These are phyloP conservation scores for Metalampra italica DNA, from an alignment of 2,888 invertebrate genomes.

Conservation along the genomic window DNA sequence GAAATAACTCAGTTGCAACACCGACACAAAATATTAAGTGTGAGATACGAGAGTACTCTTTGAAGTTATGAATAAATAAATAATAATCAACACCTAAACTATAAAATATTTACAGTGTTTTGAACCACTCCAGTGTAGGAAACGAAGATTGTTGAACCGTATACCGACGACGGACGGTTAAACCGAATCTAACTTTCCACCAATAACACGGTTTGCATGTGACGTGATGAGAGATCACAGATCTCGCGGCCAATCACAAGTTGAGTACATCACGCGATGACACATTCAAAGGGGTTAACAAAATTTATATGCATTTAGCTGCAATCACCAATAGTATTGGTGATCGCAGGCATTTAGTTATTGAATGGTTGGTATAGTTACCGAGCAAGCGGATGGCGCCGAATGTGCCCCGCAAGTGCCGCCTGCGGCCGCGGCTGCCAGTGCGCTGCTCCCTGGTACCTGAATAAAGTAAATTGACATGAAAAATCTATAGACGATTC, in stretches of 20 bases:
- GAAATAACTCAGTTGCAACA: not conserved
- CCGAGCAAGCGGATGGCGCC: constrained; percentile 71
- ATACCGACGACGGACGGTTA: too few relatives aligned
- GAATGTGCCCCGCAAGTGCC: constrained; percentile 69
- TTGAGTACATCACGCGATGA: not conserved
- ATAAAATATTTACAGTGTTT: too few relatives aligned
- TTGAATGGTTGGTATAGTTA: constrained; percentile 43
- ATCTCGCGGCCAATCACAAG: not conserved
- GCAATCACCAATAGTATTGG: too few relatives aligned
- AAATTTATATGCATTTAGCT: too few relatives aligned
- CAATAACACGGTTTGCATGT: not conserved
- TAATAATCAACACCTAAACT: too few relatives aligned
- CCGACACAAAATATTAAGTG: not conserved
- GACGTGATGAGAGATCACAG: not conserved
- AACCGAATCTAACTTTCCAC: not conserved
- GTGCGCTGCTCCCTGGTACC: constrained; percentile 72
- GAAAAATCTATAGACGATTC: not conserved
- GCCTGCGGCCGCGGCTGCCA: constrained; percentile 65
- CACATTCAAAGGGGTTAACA: not conserved
- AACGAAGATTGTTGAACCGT: too few relatives aligned
- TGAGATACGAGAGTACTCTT: not conserved
- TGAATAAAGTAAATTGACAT: constrained; percentile 21
- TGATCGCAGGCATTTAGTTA: not conserved
- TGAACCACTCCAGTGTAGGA: too few relatives aligned
- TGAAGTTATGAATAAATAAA: not conserved